Evolutionary conservation across 2,113 vertebrate species (phyloP).

Genomic region (Cavia porcellus): DNA sequence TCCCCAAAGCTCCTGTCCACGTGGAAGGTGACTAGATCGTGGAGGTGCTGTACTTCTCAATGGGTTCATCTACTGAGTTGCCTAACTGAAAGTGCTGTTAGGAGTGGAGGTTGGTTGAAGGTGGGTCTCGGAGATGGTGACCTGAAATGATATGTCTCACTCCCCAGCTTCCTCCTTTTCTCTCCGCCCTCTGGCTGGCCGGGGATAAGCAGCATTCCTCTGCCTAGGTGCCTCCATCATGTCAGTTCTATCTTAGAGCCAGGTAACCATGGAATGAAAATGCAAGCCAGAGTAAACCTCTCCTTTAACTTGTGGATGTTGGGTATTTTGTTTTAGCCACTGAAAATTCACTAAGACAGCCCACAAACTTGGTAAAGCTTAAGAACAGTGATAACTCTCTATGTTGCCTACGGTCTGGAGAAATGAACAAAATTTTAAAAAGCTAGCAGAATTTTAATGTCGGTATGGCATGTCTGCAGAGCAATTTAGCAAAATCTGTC

Average conservation of each 20-base stretch:
- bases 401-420: not conserved
- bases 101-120: not conserved
- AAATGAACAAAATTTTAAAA: not conserved
- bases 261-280: not conserved
- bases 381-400: not conserved
- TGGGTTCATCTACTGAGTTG: not conserved
- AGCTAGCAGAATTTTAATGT: not conserved
- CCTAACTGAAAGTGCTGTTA: not conserved
- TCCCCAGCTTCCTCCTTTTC: not conserved
- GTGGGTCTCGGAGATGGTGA: not conserved
- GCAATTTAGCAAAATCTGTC: conserved; percentile 41
- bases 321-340: not conserved
- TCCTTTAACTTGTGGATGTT: not conserved
- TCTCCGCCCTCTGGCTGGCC: not conserved
- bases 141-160: not conserved
- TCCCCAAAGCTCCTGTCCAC: not conserved
- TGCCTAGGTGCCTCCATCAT: not conserved
- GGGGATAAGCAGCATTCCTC: not conserved
- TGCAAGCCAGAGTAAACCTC: not conserved
- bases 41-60: not conserved
- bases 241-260: not conserved
- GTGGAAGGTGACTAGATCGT: not conserved
- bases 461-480: not conserved
- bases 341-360: not conserved
- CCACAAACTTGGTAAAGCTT: not conserved